Percentiles rank a stretch among this genome's conserved stretches.
phyloP scores from a whole-genome alignment of 2,113 vertebrate species.

The Cyphomyrus discorhynchus region DNA sequence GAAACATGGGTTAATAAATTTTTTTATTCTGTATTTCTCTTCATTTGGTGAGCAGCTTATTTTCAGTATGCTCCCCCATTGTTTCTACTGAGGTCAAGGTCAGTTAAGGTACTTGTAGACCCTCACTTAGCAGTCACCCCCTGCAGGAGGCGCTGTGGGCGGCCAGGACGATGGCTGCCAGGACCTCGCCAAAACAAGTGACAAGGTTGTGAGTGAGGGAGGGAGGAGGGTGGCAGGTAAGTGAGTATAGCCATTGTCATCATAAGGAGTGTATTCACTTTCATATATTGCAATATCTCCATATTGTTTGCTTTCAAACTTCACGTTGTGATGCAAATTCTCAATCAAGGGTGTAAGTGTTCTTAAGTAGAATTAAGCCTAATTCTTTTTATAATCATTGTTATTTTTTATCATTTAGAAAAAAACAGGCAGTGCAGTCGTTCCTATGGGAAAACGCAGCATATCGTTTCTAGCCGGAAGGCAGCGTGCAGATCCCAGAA shows the following conservation, averaged over 20 bases:
- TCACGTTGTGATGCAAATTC: neutral
- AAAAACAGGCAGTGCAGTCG: neutral
- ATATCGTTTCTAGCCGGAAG: neutral
- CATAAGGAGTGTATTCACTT: neutral
- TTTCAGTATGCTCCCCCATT: neutral
- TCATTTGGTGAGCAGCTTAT: neutral
- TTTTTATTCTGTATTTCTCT: neutral
- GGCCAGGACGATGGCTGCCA: neutral
- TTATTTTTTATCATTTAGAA: neutral
- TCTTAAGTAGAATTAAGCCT: neutral
- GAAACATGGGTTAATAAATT: neutral
- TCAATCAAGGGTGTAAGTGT: neutral
- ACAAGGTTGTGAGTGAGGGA: neutral
- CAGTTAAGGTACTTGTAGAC: neutral
- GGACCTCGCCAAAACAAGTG: neutral
- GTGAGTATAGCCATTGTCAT: neutral
- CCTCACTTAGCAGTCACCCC: neutral
- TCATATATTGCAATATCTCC: neutral
- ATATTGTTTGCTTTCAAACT: neutral
- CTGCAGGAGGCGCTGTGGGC: neutral
- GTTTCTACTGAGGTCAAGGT: neutral
- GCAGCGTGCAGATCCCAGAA: neutral
- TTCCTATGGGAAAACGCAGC: neutral
- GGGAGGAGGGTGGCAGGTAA: neutral
- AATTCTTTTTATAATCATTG: neutral